Base-by-base conservation (phyloP, 37 sponge, comb jelly and placozoan species). In the Lycopodina hypogea region DNA sequence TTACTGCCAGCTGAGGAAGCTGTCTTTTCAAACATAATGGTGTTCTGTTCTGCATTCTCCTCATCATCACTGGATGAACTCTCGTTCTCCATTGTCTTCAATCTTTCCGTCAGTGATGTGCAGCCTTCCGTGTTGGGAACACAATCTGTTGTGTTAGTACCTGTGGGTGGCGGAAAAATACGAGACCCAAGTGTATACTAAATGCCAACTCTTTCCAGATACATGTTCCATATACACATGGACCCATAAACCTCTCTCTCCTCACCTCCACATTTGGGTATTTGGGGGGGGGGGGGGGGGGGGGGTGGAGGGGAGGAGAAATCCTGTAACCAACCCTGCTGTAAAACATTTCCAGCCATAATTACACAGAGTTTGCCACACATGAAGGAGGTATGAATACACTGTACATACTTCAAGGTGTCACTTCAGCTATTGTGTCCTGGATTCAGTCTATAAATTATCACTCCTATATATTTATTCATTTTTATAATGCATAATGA, bases 1-100 rank as follows among this genome's bases (percentile, higher is more conserved):
- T 75, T 69, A 84, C 77, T 48, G 53, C 72, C 84, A 32, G 60
- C 70, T 42, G 77, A 81, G 59, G 72, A 81, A 3, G 63, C 73
- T 42, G 82, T 53, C 32, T 71, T 51, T 52, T 42, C 39, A 41
- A 81, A 81, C 74, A 71, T 71, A 24, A 34, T 33, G 18, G 62
- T 60, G 19, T 71, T 84, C 50, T 76, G 70, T n/a, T 84, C 76
- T 18, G 48, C 50, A 48, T 12, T 42, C 7, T 76, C 77, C 39
- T 84, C 84, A 60, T 76, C 76, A 39, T 79, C 79, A 56, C 57
- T 53, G 21, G 74, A 51, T 51, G 68, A 68, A 28, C 66, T 26
- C 68, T 72, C 77, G 56, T 58, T 58, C 36, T 69, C 70, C 59
- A 84, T 41, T n/a, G 40, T 68, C 68, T 70, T 69, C 34, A 84